Conservation (phyloP, 1,140 invertebrate genomes). For the Cyclargus thomasi region DNA sequence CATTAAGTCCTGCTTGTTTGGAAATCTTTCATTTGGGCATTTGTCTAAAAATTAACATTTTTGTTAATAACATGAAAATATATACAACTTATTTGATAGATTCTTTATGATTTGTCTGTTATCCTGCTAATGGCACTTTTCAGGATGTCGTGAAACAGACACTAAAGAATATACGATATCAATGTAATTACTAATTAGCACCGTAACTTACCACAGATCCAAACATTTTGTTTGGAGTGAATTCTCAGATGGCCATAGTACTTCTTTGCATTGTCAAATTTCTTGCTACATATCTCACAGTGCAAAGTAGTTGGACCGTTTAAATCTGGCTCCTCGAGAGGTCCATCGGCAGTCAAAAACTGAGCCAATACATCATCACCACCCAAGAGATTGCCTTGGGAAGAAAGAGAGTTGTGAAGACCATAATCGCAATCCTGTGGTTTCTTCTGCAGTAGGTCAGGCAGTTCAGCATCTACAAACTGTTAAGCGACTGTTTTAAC, state of each 20-base stretch:
- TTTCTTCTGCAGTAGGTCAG: constrained; percentile 42
- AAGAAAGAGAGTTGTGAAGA: constrained; percentile 38
- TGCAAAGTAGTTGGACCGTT: constrained; percentile 59
- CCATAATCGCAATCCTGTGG: constrained; percentile 42
- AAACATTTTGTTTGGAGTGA: constrained; percentile 63
- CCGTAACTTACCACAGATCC: constrained; percentile 56
- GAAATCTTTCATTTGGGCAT: constrained; percentile 57
- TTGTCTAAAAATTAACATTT: constrained; percentile 41
- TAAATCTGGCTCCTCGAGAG: constrained; percentile 60
- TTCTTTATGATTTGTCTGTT: no score
- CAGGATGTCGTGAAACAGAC: not conserved
- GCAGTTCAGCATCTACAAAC: constrained; percentile 52
- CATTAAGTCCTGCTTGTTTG: constrained; percentile 62
- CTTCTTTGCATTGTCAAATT: constrained; percentile 66
- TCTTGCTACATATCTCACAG: constrained; percentile 64
- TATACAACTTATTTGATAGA: no score
- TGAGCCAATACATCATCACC: constrained; percentile 58
- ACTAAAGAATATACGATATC: not conserved
- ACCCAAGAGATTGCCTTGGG: constrained; percentile 39
- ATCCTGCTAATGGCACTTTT: no score
- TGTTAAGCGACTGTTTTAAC: constrained; percentile 23
- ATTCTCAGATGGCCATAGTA: constrained; percentile 66
- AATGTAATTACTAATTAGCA: not conserved
- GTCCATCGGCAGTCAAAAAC: constrained; percentile 53
- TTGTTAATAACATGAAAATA: not conserved